Evolutionary conservation across 2,797 vertebrate species (phyloP).

Genomic region (Etheostoma perlongum): DNA sequence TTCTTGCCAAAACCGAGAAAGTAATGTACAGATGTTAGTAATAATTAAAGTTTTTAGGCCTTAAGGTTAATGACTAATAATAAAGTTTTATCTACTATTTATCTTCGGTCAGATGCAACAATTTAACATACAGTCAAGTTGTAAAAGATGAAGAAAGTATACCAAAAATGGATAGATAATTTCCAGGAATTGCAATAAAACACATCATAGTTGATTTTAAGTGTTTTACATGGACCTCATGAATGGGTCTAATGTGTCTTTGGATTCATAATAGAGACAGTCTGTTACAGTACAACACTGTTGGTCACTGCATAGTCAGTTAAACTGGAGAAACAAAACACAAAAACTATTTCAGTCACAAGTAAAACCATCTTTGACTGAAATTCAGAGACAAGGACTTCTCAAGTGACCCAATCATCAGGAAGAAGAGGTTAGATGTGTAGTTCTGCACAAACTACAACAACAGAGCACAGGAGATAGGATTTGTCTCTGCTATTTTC

Average conservation of each 20-base stretch:
- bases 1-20: neutral
- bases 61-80: neutral
- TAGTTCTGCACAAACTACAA: neutral
- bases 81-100: conserved; percentile 13
- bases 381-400: neutral
- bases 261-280: neutral
- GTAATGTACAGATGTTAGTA: conserved; percentile 21
- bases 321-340: neutral
- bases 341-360: neutral
- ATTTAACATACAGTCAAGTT: neutral
- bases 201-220: neutral
- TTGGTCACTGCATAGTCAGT: neutral
- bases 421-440: neutral
- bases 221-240: neutral
- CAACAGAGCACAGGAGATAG: neutral
- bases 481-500: neutral
- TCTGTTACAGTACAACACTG: neutral
- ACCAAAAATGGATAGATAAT: neutral
- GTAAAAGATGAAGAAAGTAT: neutral
- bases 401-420: neutral
- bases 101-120: conserved; percentile 1
- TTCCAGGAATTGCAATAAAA: neutral
- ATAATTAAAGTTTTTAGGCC: neutral
- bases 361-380: neutral
- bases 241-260: neutral